Base-by-base conservation (phyloP, 2,113 vertebrate genomes). In the Sphaerodactylus townsendi region DNA sequence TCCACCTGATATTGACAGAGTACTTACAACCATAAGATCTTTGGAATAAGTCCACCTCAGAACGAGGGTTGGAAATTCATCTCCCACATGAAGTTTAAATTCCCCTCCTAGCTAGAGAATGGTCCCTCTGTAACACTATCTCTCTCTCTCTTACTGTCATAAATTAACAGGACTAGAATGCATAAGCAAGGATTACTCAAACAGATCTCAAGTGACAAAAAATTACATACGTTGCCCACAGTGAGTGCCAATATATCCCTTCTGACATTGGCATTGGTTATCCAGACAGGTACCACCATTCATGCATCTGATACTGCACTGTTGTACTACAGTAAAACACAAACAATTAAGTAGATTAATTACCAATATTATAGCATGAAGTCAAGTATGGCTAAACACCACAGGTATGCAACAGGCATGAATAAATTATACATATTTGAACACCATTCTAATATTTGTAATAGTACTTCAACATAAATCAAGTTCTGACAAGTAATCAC, bases 211-310 rank as follows among this genome's bases (percentile, higher is more conserved):
- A 77, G 53, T 17, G 19, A 2, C 15, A 8, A 64, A 25, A 8
- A 25, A 25, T 44, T 83, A 96, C 96, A 97, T 95, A 97, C 96
- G 94, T 87, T 97, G 97, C 77, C 96, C 96, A 70, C 97, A 97
- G 81, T 96, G 95, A 30, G 93, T 85, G 83, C 97, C 97, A 1
- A 95, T 77, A 6, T 96, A 98, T 53, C 97, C 97, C 80, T 97
- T 97, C 89, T 94, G 97, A 89, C 97, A 98, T 81, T 95, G 96
- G 87, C 97, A 98, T 0, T 75, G 95, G 83, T 97, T 94, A 0
- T 94, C 95, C 0, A 72, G 46, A 41, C 97, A 98, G 0, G 89
- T 93, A n/a, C 97, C 97, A 0, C 97, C 96, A 0, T 98, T 98
- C 96, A 97, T 95, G 90, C 97, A 98, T 69, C 96, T 95, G 81